Evolutionary conservation across 2,113 vertebrate species (phyloP).

Genomic region (Trochalopteron elliotii): DNA sequence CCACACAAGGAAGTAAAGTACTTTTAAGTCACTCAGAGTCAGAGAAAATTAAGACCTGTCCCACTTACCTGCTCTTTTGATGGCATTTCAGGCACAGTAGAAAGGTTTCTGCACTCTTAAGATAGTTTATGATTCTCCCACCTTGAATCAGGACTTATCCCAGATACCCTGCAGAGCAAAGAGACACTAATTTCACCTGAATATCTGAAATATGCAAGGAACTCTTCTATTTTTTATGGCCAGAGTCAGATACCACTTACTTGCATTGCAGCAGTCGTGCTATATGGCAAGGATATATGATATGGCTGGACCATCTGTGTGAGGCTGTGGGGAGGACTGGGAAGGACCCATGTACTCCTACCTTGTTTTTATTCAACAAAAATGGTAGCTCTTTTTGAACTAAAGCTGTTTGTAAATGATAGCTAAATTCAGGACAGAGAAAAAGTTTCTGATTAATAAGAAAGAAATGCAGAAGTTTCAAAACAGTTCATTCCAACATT

Average conservation of each 20-base stretch:
- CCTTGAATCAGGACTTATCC: background rate
- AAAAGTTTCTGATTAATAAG: background rate
- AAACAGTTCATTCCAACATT: background rate
- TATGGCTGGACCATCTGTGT: background rate
- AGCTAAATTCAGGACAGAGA: background rate
- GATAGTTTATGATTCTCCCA: background rate
- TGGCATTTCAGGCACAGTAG: background rate
- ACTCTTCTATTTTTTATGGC: background rate
- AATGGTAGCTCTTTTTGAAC: background rate
- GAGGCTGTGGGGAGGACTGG: background rate
- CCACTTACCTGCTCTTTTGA: background rate
- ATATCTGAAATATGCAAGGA: background rate
- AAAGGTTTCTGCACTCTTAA: background rate
- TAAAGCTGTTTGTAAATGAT: background rate
- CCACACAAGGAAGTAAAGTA: background rate
- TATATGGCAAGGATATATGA: background rate
- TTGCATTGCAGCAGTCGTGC: fast-evolving
- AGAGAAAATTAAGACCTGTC: background rate
- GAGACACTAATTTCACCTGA: background rate
- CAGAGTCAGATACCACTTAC: background rate
- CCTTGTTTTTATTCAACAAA: background rate
- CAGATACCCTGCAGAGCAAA: background rate
- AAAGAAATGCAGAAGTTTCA: slow-evolving; percentile 32
- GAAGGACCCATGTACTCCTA: background rate
- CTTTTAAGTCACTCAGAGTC: background rate